Percentiles rank a stretch among this genome's conserved stretches.
Conservation (phyloP, 2,113 vertebrate genomes). For the Petrocephalus zakoni region DNA sequence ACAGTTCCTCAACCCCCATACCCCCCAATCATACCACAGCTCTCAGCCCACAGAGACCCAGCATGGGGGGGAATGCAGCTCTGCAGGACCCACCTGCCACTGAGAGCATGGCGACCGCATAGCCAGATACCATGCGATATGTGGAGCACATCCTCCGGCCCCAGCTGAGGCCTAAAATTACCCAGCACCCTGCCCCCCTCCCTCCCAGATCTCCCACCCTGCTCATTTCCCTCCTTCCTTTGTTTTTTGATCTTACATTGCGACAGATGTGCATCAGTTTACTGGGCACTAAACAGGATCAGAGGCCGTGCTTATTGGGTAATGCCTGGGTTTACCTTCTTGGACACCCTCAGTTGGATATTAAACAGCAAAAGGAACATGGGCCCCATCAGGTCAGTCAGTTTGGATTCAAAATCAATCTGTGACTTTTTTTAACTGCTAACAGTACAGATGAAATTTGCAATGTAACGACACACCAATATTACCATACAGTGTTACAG, state of each 20-base stretch:
- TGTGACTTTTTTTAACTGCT: neutral
- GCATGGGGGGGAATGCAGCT: neutral
- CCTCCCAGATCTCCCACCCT: neutral
- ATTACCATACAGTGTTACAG: neutral
- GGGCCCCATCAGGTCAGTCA: neutral
- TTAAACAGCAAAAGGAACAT: neutral
- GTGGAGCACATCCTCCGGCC: neutral
- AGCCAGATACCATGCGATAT: neutral
- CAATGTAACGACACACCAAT: neutral
- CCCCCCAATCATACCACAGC: neutral
- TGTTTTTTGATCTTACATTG: neutral
- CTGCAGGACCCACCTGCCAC: conserved; percentile 12
- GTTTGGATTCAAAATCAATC: neutral
- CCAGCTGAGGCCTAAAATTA: conserved; percentile 19
- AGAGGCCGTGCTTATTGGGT: neutral
- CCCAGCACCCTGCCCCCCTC: neutral
- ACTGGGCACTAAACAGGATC: neutral
- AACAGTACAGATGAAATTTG: neutral
- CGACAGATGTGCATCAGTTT: neutral
- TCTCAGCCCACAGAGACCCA: neutral
- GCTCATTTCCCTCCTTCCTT: neutral
- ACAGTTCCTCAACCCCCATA: neutral
- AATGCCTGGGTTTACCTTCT: neutral
- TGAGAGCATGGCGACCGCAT: neutral
- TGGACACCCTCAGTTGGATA: neutral